Evolutionary conservation across 2,113 vertebrate genomes (phyloP).

Genomic region (Petaurus breviceps): DNA sequence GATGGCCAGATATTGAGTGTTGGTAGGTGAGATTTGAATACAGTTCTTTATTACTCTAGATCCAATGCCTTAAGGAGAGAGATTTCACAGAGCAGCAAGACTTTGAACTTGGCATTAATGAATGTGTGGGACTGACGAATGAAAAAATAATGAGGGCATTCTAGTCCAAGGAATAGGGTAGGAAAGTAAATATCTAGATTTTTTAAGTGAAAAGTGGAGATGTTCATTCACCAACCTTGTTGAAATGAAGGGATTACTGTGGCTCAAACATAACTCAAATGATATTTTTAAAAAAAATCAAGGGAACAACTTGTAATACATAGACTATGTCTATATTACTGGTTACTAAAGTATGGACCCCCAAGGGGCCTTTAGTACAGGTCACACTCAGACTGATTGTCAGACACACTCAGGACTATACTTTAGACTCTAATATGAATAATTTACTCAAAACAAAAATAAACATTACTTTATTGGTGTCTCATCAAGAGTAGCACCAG

Average conservation of each 20-base stretch:
- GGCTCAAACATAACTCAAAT: background rate
- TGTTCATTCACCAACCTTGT: background rate
- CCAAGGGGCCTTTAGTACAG: background rate
- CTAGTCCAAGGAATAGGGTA: background rate
- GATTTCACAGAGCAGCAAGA: background rate
- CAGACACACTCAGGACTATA: background rate
- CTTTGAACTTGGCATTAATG: background rate
- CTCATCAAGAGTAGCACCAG: background rate
- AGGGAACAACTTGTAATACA: background rate
- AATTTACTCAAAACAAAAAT: background rate
- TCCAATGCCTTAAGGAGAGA: background rate
- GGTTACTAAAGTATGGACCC: background rate
- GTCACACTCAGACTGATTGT: background rate
- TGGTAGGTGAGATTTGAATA: background rate
- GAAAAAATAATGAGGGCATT: background rate
- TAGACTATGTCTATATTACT: background rate
- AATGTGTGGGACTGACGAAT: background rate
- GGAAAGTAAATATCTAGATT: background rate
- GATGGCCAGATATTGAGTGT: background rate
- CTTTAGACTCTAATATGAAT: background rate
- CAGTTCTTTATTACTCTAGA: background rate
- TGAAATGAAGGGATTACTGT: background rate
- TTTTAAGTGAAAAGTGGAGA: background rate
- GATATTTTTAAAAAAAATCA: background rate
- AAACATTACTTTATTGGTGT: background rate